These are phyloP conservation scores for Hemaris fuciformis DNA, from an alignment of 2,888 invertebrate genomes.

Conservation along the genomic window DNA sequence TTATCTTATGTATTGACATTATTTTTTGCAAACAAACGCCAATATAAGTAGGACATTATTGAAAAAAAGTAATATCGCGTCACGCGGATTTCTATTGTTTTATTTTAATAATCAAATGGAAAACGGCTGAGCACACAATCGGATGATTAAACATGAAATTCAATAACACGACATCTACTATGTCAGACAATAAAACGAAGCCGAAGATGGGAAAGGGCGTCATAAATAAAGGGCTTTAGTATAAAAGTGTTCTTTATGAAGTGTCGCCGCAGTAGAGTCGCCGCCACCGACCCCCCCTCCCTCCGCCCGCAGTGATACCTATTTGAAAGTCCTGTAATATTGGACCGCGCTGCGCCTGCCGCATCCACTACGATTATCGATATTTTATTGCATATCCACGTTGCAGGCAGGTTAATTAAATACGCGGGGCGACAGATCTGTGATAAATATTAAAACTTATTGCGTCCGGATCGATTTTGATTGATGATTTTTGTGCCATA, in stretches of 20 bases:
- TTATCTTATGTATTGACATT: no score
- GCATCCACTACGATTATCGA: slow-evolving; percentile 47
- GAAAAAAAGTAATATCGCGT: background rate
- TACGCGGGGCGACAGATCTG: background rate
- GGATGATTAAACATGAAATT: slow-evolving; percentile 50
- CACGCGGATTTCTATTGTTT: background rate
- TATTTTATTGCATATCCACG: slow-evolving; percentile 33
- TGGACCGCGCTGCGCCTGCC: slow-evolving; percentile 51
- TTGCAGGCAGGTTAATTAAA: background rate
- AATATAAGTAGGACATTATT: background rate
- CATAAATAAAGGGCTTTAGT: slow-evolving; percentile 78
- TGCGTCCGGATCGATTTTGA: background rate
- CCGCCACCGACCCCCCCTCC: slow-evolving; percentile 36
- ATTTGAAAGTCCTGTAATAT: slow-evolving; percentile 78
- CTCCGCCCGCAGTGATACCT: slow-evolving; percentile 71
- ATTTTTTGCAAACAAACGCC: background rate
- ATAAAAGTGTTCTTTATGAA: slow-evolving; percentile 80
- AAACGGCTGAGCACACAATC: slow-evolving; percentile 8
- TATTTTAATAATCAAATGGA: background rate
- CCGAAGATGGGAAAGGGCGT: slow-evolving; percentile 69
- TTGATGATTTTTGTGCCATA: background rate
- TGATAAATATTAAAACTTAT: background rate
- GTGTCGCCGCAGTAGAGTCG: slow-evolving; percentile 65
- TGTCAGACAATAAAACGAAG: slow-evolving; percentile 66
- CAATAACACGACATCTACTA: slow-evolving; percentile 52